Base-by-base conservation (phyloP, 1,140 invertebrate genomes). In the Drosophila kikkawai region DNA sequence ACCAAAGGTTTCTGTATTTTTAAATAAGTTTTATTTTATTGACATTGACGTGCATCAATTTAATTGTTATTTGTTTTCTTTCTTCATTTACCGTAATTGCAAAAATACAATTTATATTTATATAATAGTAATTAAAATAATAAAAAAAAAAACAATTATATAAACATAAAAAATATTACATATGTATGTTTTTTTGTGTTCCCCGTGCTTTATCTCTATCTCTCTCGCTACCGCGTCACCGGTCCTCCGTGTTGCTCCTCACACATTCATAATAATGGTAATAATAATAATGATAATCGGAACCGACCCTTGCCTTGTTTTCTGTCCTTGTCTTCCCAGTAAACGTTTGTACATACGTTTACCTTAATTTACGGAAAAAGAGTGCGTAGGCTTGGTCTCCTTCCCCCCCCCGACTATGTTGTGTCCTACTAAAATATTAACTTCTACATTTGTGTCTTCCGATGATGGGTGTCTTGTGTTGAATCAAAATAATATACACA, bases 151-250 rank as follows among this genome's bases (percentile, higher is more conserved):
- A 80, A 84, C 60, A 83, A 84, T 83, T 83, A 75, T 75, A 80
- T 78, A 83, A 88, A 83, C 80, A 88, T 88, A 87, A 80, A 79
- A 83, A 88, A 75, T 88, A 80, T 88, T 87, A 84, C 80, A 87
- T 82, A 75, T 87, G 79, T 77, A 48, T 15, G 44, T 45, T 73
- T 48, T 17, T 68, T 57, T 82, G 37, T 69, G 59, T 65, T 80
- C 57, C 70, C 60, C 73, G 48, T 64, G 42, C 50, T 66, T 34
- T 41, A 66, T 32, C 48, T 50, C 41, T 73, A 53, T 68, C 50
- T 61, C 63, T 57, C 63, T 64, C 53, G 36, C 66, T 56, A 44
- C 51, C 47, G 47, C 50, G 29, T 60, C 44, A 36, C 44, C 26
- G 50, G 53, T 64, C 29, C 17, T 37, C 13, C 15, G 48, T 26